A percentile compares a stretch with the other conserved stretches of the same genome.
Conservation (phyloP, 2,888 invertebrate genomes). For the Aelia acuminata region DNA sequence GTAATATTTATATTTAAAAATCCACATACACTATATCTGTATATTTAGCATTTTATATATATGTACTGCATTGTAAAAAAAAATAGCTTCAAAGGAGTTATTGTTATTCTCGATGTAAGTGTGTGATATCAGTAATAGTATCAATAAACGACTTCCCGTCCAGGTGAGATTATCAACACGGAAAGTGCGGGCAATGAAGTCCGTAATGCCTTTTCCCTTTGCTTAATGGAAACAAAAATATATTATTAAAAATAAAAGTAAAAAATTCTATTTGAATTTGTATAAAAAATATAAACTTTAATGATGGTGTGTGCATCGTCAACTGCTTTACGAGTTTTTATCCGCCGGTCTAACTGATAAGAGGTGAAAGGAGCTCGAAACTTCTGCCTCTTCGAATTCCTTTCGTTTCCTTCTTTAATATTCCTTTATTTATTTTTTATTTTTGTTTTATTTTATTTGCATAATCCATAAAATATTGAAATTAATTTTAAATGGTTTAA, state of each 20-base stretch:
- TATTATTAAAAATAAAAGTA: not conserved
- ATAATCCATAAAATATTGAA: not conserved
- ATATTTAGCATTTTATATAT: too few species aligned
- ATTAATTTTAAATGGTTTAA: not conserved
- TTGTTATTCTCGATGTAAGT: constrained; percentile 14
- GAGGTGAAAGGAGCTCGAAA: not conserved
- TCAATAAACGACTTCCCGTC: constrained; percentile 36
- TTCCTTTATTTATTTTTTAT: not conserved
- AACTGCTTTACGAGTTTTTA: not conserved
- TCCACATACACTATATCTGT: too few species aligned
- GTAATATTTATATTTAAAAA: too few species aligned
- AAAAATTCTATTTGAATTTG: not conserved
- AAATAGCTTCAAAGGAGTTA: not conserved
- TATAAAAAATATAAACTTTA: not conserved
- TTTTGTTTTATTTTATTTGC: not conserved
- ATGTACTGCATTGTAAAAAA: too few species aligned
- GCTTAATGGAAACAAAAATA: not conserved
- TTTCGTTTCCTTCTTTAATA: not conserved
- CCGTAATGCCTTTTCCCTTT: not conserved
- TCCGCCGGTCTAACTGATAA: constrained; percentile 36
- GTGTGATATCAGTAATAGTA: constrained; percentile 13
- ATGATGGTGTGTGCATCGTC: not conserved
- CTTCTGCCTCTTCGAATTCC: not conserved
- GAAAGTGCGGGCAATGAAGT: not conserved
- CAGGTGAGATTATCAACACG: constrained; percentile 34